Percentiles rank a stretch among this genome's conserved stretches.
phyloP scores from a whole-genome alignment of 1,140 invertebrate species.

The Drosophila tropicalis region DNA sequence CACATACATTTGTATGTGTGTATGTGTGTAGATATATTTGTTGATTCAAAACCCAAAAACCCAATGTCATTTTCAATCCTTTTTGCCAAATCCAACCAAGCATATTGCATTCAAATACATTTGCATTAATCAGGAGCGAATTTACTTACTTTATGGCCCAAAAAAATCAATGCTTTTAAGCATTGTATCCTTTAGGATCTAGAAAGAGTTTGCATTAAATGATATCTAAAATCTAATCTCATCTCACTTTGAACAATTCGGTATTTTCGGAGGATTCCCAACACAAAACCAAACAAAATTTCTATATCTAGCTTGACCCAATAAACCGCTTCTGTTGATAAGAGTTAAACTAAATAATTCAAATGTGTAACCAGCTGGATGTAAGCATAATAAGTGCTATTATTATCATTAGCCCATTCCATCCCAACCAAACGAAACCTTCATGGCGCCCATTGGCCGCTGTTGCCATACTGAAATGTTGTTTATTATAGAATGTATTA shows the following conservation, averaged over 20 bases:
- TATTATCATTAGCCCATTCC: constrained; percentile 41
- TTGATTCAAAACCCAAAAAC: not conserved
- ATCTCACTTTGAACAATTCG: too few relatives aligned
- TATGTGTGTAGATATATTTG: too few relatives aligned
- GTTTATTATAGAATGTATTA: constrained; percentile 55
- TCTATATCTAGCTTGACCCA: not conserved
- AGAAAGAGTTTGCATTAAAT: too few relatives aligned
- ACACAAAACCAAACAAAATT: too few relatives aligned
- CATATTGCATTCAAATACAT: not conserved
- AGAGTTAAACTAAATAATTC: constrained; percentile 69
- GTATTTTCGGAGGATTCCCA: too few relatives aligned
- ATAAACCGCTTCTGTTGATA: constrained; percentile 39
- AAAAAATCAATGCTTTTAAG: too few relatives aligned
- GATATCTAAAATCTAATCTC: too few relatives aligned
- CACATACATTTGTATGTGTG: too few relatives aligned
- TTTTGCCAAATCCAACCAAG: not conserved
- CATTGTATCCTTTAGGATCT: too few relatives aligned
- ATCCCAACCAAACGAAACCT: not conserved
- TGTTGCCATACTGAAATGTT: not conserved
- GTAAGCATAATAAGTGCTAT: constrained; percentile 25
- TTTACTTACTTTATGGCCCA: not conserved
- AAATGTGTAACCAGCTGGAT: constrained; percentile 29
- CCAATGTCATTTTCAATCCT: not conserved
- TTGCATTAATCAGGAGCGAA: not conserved
- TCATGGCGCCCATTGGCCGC: not conserved